These are phyloP conservation scores for Sepiola atlantica DNA, from an alignment of 2,888 invertebrate species.

Conservation along the genomic window DNA sequence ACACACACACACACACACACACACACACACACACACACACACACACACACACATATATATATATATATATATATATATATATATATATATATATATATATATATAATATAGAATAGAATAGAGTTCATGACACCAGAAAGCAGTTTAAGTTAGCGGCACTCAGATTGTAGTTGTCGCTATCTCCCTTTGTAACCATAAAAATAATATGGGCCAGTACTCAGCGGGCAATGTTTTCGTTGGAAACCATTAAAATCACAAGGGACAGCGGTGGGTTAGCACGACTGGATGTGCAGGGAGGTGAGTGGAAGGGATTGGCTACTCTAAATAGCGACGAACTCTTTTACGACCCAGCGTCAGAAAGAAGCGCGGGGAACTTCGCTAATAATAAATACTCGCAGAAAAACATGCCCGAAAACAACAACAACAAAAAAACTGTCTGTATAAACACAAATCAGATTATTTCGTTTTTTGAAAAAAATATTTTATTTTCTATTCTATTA, in stretches of 20 bases:
- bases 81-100: background rate
- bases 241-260: background rate
- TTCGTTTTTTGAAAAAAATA: background rate
- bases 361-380: background rate
- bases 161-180: background rate
- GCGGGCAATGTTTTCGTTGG: constrained; percentile 11
- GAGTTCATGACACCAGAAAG: background rate
- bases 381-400: background rate
- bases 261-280: background rate
- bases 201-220: background rate
- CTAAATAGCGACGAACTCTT: background rate
- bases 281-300: background rate
- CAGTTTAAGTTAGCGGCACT: background rate
- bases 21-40: too few species aligned
- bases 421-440: too few species aligned
- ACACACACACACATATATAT: too few species aligned
- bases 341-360: background rate
- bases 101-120: background rate
- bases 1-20: too few species aligned
- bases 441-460: background rate
- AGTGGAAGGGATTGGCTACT: background rate
- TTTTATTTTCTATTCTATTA: too few species aligned
- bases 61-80: background rate
- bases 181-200: background rate
- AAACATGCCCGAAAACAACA: too few species aligned